Conservation (phyloP, 2,797 vertebrate species). For the Adelosebastes latens region DNA sequence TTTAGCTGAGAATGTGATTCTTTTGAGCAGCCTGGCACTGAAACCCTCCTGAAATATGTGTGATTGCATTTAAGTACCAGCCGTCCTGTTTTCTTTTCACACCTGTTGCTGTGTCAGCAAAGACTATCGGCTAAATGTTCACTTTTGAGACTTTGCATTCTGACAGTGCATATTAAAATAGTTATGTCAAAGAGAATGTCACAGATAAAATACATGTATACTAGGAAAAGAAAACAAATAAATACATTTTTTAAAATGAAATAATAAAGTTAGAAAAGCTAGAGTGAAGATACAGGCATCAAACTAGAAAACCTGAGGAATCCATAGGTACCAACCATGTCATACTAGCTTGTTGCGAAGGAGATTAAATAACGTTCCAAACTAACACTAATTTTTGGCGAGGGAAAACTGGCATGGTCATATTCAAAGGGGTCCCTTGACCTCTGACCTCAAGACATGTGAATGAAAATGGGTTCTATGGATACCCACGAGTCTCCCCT, state of each 20-base stretch:
- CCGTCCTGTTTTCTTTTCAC: neutral
- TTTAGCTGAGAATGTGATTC: neutral
- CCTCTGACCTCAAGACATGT: too few relatives aligned
- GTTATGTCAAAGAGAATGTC: neutral
- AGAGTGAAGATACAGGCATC: neutral
- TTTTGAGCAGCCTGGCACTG: neutral
- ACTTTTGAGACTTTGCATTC: neutral
- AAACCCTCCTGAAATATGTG: neutral
- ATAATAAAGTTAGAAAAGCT: neutral
- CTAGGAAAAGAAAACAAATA: neutral
- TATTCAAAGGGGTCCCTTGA: too few relatives aligned
- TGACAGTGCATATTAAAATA: neutral
- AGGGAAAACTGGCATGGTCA: fast-evolving
- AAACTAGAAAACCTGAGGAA: too few relatives aligned
- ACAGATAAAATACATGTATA: neutral
- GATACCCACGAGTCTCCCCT: too few relatives aligned
- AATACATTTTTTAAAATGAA: too few relatives aligned
- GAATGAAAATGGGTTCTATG: fast-evolving
- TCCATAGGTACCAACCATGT: too few relatives aligned
- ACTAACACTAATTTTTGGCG: fast-evolving
- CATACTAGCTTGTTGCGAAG: too few relatives aligned
- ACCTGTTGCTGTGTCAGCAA: neutral
- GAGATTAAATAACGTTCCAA: too few relatives aligned
- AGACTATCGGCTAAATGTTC: neutral
- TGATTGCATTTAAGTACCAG: neutral